Base-by-base conservation (phyloP, 92 coral and sea anemone genomes). In the Scolanthus callimorphus region DNA sequence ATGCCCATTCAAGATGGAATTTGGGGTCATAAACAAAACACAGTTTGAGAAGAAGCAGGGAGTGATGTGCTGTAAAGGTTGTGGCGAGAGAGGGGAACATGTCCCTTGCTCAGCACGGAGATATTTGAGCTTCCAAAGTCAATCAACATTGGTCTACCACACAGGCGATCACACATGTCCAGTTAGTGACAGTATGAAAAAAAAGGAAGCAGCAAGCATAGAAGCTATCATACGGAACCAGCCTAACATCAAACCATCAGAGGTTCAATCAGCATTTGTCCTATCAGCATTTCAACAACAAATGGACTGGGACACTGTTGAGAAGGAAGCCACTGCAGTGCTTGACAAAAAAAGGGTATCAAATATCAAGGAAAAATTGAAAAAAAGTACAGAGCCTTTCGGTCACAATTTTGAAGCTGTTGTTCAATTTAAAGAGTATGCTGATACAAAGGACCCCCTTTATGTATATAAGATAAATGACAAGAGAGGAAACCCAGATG, bases 81-180 rank as follows among this genome's bases (percentile, higher is more conserved):
- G n/a, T n/a, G n/a, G n/a, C n/a, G n/a, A n/a, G n/a, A n/a, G n/a
- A n/a, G n/a, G n/a, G n/a, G n/a, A n/a, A n/a, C n/a, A n/a, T n/a
- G n/a, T n/a, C n/a, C n/a, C n/a, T 2, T 69, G 89, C 45, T 30
- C 29, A 21, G 85, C 85, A 0, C 15, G 77, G 27, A 44, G 76
- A 28, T 76, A 76, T 39, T 9, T 80, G 0, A 60, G 77, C 51
- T 74, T 73, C 44, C 67, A 62, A 13, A 60, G 31, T 23, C 52
- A 59, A 37, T 27, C 63, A 21, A 61, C 71, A 17, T 77, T 76
- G 11, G 73, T 77, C 31, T 77, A 70, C 53, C 83, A 76, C 72
- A 37, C 44, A 47, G 89, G 83, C 15, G 57, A 76, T 13, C 79
- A 82, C 67, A 59, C 85, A 23, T 83, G 90, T 53, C 81, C 90